Base-by-base conservation (phyloP, 2,113 vertebrate genomes). In the Microcebus jonahi region DNA sequence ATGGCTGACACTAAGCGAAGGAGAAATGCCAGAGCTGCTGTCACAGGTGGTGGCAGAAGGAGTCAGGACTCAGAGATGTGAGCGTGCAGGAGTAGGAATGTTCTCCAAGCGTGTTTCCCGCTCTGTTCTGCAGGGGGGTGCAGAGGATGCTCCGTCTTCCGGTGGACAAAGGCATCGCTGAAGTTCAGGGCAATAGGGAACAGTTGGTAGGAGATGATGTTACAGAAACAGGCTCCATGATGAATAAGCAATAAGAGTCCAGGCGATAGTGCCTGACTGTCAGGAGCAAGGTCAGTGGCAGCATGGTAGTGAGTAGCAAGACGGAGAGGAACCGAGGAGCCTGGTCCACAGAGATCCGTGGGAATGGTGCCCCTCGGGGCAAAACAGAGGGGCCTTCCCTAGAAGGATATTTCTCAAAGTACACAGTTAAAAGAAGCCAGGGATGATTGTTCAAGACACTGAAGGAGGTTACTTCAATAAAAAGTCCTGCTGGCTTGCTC, bases 51-150 rank as follows among this genome's bases (percentile, higher is more conserved):
- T 0, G 3, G 55, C 39, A 59, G 34, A 61, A 45, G 39, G 45
- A 29, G 23, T 39, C 55, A 8, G 59, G 79, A n/a, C 25, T 68
- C 13, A 21, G 57, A 34, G 48, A 34, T 11, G 3, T 4, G 6
- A 53, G 27, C 0, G 1, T 10, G n/a, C 57, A 57, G 1, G 20
- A 59, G 48, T 2, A 81, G 12, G 29, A 6, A 4, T 4, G 14
- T n/a, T 73, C 59, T 94, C 50, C 48, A 67, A 0, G 34, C 59
- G 11, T 3, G 6, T 53, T 21, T 42, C 63, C 45, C 0, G 1
- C 36, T 86, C 63, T 27, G 11, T 59, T 42, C 68, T 31, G 82
- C 63, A 39, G 61, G 21, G 6, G 57, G 25, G 36, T 67, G 65
- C 31, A 3, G 76, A 75, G 31, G 14, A 8, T 4, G 31, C 42